Percentiles rank a stretch among this genome's conserved stretches.
Conservation (phyloP, 2,797 vertebrate species). For the Danio kyathit region DNA sequence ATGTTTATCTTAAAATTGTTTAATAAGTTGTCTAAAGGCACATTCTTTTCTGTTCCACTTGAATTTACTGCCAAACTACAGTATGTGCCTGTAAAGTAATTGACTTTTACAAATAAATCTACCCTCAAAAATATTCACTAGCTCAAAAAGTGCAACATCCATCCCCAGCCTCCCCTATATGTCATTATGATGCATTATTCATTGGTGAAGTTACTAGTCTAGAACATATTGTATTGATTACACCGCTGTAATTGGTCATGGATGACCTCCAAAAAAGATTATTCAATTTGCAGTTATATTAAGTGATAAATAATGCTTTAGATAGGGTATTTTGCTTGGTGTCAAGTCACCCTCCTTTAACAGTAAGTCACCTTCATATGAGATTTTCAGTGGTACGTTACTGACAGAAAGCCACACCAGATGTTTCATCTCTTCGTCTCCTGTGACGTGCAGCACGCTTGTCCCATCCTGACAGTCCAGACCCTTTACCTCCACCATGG, state of each 20-base stretch:
- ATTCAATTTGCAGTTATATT: slow-evolving; percentile 42
- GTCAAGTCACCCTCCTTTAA: neutral
- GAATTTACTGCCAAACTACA: too few relatives aligned
- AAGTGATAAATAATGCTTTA: slow-evolving; percentile 45
- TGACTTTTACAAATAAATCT: too few relatives aligned
- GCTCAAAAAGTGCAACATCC: neutral
- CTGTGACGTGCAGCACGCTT: neutral
- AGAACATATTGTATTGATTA: slow-evolving; percentile 46
- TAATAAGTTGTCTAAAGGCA: too few relatives aligned
- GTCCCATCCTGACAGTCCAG: slow-evolving; percentile 58
- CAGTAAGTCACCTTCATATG: slow-evolving; percentile 49
- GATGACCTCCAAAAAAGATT: slow-evolving; percentile 41
- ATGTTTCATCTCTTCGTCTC: slow-evolving; percentile 52
- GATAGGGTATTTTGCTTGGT: neutral
- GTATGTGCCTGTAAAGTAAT: too few relatives aligned
- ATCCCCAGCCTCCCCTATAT: neutral
- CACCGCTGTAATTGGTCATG: slow-evolving; percentile 36
- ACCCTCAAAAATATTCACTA: too few relatives aligned
- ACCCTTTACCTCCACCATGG: slow-evolving; percentile 36
- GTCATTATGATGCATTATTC: slow-evolving; percentile 40
- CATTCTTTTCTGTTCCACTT: too few relatives aligned
- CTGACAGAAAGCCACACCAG: slow-evolving; percentile 48
- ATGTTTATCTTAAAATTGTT: too few relatives aligned
- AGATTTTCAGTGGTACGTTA: slow-evolving; percentile 1
- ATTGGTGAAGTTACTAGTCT: slow-evolving; percentile 33